Conservation (phyloP, 2,113 vertebrate genomes). For the Gila orcuttii region DNA sequence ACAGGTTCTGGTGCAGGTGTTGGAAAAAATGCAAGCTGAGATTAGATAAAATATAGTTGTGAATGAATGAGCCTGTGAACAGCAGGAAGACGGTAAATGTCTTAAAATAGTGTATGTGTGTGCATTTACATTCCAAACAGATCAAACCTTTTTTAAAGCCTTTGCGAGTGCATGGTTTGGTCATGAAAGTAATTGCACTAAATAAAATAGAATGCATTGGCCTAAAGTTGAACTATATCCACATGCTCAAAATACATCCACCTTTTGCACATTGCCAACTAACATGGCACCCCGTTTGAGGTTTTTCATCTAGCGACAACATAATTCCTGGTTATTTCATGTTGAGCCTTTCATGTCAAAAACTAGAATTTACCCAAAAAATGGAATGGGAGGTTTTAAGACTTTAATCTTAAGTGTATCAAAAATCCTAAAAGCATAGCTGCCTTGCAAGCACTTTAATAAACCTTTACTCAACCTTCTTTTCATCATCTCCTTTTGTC, state of each 20-base stretch:
- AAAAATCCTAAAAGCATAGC: not conserved
- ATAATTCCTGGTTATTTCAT: not conserved
- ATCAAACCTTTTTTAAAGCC: not conserved
- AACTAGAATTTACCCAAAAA: not conserved
- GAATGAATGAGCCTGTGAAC: not conserved
- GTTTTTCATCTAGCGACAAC: not conserved
- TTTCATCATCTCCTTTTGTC: not conserved
- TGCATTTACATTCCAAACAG: not conserved
- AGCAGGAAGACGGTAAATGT: not conserved
- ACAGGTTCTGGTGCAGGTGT: constrained; percentile 31
- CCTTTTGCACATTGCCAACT: not conserved
- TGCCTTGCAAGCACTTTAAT: not conserved
- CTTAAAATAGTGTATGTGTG: not conserved
- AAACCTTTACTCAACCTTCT: not conserved
- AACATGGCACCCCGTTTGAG: not conserved
- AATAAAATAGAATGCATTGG: not conserved
- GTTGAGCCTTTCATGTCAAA: not conserved
- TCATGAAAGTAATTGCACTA: no score
- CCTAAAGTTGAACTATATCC: not conserved
- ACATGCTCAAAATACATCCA: not conserved
- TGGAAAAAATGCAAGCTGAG: constrained; percentile 16
- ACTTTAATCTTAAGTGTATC: not conserved
- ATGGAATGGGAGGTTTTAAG: not conserved
- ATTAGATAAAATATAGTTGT: not conserved
- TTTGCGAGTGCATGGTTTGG: no score